These are phyloP conservation scores for Lontra canadensis DNA, from an alignment of 2,113 vertebrate genomes.

Conservation along the genomic window DNA sequence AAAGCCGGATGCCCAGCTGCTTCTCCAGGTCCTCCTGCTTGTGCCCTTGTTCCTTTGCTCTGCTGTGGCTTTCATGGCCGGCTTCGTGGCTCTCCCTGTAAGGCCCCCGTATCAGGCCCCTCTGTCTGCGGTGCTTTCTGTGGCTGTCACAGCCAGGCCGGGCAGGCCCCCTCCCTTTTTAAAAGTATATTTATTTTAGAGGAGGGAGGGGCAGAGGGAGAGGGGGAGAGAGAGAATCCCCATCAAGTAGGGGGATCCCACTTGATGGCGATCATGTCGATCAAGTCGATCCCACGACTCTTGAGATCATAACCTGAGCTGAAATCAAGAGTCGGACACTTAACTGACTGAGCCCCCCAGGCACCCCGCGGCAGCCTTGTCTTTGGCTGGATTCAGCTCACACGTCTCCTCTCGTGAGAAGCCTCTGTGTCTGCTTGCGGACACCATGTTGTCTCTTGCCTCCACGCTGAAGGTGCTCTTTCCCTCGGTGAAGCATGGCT, in stretches of 20 bases:
- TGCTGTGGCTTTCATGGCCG: background rate
- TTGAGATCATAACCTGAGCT: background rate
- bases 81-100: background rate
- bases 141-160: background rate
- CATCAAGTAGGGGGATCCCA: background rate
- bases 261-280: too few relatives aligned
- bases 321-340: background rate
- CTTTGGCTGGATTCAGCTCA: background rate
- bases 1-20: fast-evolving
- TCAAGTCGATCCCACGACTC: background rate
- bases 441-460: fast-evolving
- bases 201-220: background rate
- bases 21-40: background rate
- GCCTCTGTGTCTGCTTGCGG: background rate
- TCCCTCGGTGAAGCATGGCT: fast-evolving
- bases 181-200: background rate
- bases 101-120: background rate
- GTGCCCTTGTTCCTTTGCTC: fast-evolving
- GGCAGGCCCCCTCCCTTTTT: background rate
- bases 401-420: background rate
- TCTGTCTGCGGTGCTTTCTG: background rate
- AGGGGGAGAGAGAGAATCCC: background rate
- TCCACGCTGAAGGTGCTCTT: background rate
- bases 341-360: background rate
- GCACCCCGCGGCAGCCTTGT: background rate